Percentiles rank a stretch among this genome's conserved stretches.
Conservation (phyloP, 2,797 vertebrate species). For the Anableps anableps region DNA sequence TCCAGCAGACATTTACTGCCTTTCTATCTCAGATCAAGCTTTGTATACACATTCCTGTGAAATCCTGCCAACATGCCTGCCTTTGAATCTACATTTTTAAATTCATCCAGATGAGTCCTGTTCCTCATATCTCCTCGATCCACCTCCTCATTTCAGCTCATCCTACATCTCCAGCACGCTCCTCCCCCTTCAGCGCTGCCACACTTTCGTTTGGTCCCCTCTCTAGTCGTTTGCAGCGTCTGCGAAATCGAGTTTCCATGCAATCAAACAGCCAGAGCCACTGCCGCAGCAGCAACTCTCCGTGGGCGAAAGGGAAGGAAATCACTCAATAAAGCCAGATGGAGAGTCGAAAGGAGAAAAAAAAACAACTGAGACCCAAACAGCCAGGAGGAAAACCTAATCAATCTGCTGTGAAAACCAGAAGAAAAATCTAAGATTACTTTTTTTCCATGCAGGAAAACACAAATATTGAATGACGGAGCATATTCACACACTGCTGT, state of each 20-base stretch:
- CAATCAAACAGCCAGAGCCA: slow-evolving; percentile 68
- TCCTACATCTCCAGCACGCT: slow-evolving; percentile 12
- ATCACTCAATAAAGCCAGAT: slow-evolving; percentile 75
- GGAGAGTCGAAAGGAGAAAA: slow-evolving; percentile 39
- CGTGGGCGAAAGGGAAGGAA: slow-evolving; percentile 66
- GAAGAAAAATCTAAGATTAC: slow-evolving; percentile 30
- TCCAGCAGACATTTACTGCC: background rate
- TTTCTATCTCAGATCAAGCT: background rate
- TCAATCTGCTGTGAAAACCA: slow-evolving; percentile 26
- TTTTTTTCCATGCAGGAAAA: slow-evolving; percentile 44
- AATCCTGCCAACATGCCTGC: slow-evolving; percentile 2
- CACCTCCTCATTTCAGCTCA: background rate
- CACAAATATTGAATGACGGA: slow-evolving; percentile 51
- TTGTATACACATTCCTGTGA: background rate
- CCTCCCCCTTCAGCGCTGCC: background rate
- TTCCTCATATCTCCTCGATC: background rate
- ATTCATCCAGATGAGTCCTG: slow-evolving; percentile 9
- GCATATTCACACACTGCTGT: background rate
- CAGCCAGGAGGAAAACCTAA: slow-evolving; percentile 55
- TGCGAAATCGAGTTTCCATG: slow-evolving; percentile 75
- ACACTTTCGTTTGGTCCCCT: slow-evolving; percentile 24
- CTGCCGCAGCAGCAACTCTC: slow-evolving; percentile 39
- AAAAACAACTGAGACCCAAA: slow-evolving; percentile 27
- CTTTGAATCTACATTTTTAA: slow-evolving; percentile 12
- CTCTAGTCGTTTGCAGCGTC: slow-evolving; percentile 55